These are phyloP conservation scores for Heliconius congener DNA, from an alignment of 1,140 invertebrate species.

Conservation along the genomic window DNA sequence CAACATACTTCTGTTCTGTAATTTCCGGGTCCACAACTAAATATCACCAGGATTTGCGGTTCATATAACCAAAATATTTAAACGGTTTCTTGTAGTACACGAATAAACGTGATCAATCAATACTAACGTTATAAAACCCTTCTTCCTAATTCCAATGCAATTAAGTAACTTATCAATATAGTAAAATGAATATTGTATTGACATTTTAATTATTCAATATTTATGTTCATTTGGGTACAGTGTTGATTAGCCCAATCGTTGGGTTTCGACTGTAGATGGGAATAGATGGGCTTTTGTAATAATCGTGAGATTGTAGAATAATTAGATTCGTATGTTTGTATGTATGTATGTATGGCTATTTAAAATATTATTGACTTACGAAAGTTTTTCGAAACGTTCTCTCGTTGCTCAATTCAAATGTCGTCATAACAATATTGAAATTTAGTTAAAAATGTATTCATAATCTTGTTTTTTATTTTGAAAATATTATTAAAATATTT, in stretches of 20 bases:
- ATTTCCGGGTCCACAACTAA: not conserved
- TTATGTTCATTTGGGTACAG: constrained; percentile 35
- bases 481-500: too few species aligned
- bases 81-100: not conserved
- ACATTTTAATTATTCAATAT: constrained; percentile 36
- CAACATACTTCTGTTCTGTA: not conserved
- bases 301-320: constrained; percentile 69
- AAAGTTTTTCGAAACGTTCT: constrained; percentile 65
- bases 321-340: constrained; percentile 55
- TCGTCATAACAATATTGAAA: not conserved
- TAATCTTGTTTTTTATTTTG: too few species aligned
- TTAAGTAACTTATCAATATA: not conserved
- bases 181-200: constrained; percentile 8
- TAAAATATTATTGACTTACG: constrained; percentile 72
- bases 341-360: constrained; percentile 52
- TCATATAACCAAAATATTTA: constrained; percentile 4
- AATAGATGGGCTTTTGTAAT: constrained; percentile 53
- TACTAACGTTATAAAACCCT: not conserved
- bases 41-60: not conserved
- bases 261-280: constrained; percentile 43
- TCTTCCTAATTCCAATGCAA: constrained; percentile 9
- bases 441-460: too few species aligned
- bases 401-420: constrained; percentile 50
- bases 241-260: constrained; percentile 45
- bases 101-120: constrained; percentile 3